Percentiles rank a stretch among this genome's conserved stretches.
phyloP scores from a whole-genome alignment of 2,888 invertebrate species.

The Apodemia duryi region DNA sequence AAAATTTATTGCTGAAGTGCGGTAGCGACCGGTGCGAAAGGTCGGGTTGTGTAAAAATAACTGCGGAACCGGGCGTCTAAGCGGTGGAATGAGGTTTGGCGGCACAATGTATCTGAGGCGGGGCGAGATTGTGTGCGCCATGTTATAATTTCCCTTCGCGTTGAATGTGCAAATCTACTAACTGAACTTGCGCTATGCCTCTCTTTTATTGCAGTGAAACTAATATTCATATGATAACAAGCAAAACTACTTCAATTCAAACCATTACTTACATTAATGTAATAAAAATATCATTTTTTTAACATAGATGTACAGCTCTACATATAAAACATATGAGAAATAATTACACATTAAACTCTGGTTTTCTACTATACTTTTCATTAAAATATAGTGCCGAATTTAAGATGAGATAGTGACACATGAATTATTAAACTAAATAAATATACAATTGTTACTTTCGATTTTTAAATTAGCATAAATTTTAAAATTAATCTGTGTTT shows the following conservation, averaged over 20 bases:
- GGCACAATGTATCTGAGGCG: conserved; percentile 77
- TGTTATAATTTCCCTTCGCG: conserved; percentile 77
- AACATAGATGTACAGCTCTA: not conserved
- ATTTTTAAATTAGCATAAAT: not conserved
- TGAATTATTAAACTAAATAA: not conserved
- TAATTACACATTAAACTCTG: not conserved
- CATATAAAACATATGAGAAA: not conserved
- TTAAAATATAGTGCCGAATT: not conserved
- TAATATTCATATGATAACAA: not conserved
- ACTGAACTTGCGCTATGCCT: conserved; percentile 63
- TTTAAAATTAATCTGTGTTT: not conserved
- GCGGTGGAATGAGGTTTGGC: conserved; percentile 78
- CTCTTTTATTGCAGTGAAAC: conserved; percentile 15
- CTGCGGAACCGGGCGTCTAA: conserved; percentile 77
- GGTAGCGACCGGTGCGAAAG: conserved; percentile 78
- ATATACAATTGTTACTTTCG: not conserved
- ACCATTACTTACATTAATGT: not conserved
- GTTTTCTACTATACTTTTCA: not conserved
- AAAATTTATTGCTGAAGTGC: conserved; percentile 64
- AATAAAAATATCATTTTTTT: not conserved
- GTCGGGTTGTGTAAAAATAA: conserved; percentile 79
- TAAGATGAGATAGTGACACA: not conserved
- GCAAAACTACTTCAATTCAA: not conserved
- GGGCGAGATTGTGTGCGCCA: conserved; percentile 75
- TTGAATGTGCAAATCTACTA: conserved; percentile 73